Conservation (phyloP, 2,797 vertebrate genomes). For the Falco berigora region DNA sequence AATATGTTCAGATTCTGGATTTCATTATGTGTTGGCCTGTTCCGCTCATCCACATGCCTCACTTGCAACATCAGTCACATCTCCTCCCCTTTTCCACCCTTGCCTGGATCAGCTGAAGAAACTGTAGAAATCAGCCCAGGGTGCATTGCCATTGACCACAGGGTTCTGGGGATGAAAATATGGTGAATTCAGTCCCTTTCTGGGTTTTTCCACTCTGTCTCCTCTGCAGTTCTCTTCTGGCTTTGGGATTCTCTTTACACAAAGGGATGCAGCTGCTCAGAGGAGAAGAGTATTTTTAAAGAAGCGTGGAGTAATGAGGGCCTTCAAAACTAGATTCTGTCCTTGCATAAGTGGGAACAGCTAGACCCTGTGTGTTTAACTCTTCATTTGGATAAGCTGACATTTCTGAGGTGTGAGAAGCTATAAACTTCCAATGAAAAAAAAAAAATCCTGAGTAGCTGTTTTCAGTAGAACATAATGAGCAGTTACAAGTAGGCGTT, state of each 20-base stretch:
- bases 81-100: neutral
- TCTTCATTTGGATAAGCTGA: neutral
- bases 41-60: neutral
- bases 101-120: slow-evolving; percentile 39
- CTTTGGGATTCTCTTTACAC: neutral
- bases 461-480: neutral
- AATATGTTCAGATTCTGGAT: slow-evolving; percentile 31
- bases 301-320: slow-evolving; percentile 10
- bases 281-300: neutral
- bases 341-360: neutral
- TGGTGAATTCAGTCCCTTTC: neutral
- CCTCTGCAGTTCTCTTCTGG: neutral
- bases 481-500: neutral
- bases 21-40: slow-evolving; percentile 50
- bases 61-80: slow-evolving; percentile 20
- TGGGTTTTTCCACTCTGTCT: neutral
- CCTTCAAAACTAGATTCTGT: slow-evolving; percentile 5
- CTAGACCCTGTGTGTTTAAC: neutral
- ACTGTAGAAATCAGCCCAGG: neutral
- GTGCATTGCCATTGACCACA: neutral
- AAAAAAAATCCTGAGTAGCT: neutral
- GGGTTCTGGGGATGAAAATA: neutral
- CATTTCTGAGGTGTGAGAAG: neutral
- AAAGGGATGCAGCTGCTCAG: slow-evolving; percentile 23
- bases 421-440: neutral